phyloP scores from a whole-genome alignment of 2,797 vertebrate genomes.

The Pangasius macronema region DNA sequence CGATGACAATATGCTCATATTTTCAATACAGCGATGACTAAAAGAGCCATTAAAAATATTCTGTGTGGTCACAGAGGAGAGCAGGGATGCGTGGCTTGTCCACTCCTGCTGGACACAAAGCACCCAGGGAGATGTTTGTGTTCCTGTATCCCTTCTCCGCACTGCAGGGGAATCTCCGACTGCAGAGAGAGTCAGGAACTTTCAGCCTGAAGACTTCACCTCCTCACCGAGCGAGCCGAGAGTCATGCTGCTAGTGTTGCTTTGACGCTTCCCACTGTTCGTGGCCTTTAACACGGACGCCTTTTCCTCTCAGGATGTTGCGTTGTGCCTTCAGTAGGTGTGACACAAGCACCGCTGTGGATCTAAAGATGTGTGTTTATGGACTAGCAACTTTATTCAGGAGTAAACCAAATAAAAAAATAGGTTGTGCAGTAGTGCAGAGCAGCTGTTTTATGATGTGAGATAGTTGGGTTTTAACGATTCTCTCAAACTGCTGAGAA shows the following conservation, averaged over 20 bases:
- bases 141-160: constrained; percentile 17
- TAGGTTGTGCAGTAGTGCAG: neutral
- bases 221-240: constrained; percentile 47
- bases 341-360: neutral
- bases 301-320: constrained; percentile 10
- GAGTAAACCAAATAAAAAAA: neutral
- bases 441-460: neutral
- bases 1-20: neutral
- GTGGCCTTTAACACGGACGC: constrained; percentile 21
- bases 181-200: constrained; percentile 39
- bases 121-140: constrained; percentile 43
- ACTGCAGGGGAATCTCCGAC: constrained; percentile 12
- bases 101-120: constrained; percentile 30
- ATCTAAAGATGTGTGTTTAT: constrained; percentile 19
- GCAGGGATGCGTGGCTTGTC: neutral
- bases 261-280: constrained; percentile 26
- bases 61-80: neutral
- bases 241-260: constrained; percentile 47
- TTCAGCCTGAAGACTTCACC: constrained; percentile 38
- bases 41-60: neutral
- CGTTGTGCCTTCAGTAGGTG: constrained; percentile 10
- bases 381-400: constrained; percentile 7
- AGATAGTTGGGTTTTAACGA: neutral
- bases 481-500: neutral
- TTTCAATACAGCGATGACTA: neutral